These are phyloP conservation scores for Centrocercus urophasianus DNA, from an alignment of 2,113 vertebrate genomes.

Conservation along the genomic window DNA sequence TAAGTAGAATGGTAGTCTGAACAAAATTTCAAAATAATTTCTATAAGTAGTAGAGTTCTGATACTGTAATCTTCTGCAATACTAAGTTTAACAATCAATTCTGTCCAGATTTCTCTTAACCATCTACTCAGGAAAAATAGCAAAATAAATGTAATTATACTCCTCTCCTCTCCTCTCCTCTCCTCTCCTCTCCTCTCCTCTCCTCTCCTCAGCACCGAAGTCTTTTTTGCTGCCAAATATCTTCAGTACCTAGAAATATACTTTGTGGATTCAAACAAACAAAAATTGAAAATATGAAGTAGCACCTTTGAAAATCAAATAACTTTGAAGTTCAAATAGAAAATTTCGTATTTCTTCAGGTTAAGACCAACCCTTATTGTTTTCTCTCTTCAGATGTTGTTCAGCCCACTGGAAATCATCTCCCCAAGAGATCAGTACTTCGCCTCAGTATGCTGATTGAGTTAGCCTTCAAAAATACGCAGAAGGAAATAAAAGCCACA, in stretches of 20 bases:
- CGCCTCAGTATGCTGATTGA: neutral
- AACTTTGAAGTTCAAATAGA: neutral
- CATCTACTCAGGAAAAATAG: neutral
- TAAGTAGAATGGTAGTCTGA: neutral
- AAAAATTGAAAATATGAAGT: neutral
- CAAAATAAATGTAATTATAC: neutral
- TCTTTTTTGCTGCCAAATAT: neutral
- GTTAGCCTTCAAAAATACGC: constrained; percentile 16
- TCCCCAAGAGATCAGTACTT: constrained; percentile 1
- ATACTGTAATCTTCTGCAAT: neutral
- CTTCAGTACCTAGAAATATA: neutral
- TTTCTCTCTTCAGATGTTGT: constrained; percentile 3
- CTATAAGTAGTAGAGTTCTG: neutral
- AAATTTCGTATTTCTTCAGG: too few species aligned
- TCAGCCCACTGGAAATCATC: constrained; percentile 1
- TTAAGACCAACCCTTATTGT: neutral
- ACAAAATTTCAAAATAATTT: neutral
- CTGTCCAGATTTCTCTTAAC: neutral
- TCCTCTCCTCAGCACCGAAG: neutral
- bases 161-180: too few species aligned
- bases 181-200: too few species aligned
- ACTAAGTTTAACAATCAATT: neutral
- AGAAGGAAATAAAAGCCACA: constrained; percentile 12
- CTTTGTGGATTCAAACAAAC: neutral
- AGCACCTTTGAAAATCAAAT: neutral